These are phyloP conservation scores for Clanis bilineata DNA, from an alignment of 2,888 invertebrate species.

Conservation along the genomic window DNA sequence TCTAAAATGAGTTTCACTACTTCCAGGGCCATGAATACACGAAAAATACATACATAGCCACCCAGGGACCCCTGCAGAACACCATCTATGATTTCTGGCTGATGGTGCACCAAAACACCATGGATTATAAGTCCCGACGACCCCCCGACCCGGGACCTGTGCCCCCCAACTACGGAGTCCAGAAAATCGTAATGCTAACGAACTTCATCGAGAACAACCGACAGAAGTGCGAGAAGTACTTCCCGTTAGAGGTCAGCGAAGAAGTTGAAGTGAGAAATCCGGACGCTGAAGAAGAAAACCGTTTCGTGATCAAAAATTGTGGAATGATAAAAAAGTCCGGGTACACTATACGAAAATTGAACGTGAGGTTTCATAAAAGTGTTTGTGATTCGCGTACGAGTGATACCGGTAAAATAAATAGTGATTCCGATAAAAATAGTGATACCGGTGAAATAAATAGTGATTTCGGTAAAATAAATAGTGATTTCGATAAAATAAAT, in stretches of 20 bases:
- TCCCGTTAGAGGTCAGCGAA: slow-evolving; percentile 85
- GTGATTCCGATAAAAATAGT: not conserved
- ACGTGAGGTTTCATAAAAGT: slow-evolving; percentile 38
- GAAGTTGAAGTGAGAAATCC: slow-evolving; percentile 51
- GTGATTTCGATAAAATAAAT: not conserved
- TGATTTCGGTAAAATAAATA: not conserved
- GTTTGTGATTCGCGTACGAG: not conserved
- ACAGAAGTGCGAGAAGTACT: slow-evolving; percentile 94
- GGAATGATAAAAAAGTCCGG: slow-evolving; percentile 80
- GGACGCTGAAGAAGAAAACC: slow-evolving; percentile 28
- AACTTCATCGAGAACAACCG: slow-evolving; percentile 92
- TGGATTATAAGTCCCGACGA: slow-evolving; percentile 37
- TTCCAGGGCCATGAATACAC: slow-evolving; percentile 94
- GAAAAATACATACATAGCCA: slow-evolving; percentile 93
- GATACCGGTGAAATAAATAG: not conserved
- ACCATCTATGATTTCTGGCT: slow-evolving; percentile 96
- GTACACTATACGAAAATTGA: slow-evolving; percentile 81
- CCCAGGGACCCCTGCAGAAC: slow-evolving; percentile 95
- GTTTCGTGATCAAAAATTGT: slow-evolving; percentile 63
- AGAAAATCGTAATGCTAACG: slow-evolving; percentile 94
- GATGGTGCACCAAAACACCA: slow-evolving; percentile 86
- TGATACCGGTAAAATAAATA: not conserved
- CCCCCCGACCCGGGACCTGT: slow-evolving; percentile 19
- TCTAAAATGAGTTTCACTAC: no score
- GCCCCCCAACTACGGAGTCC: slow-evolving; percentile 43